Evolutionary conservation across 2,113 vertebrate species (phyloP).

Genomic region (Mixornis gularis): DNA sequence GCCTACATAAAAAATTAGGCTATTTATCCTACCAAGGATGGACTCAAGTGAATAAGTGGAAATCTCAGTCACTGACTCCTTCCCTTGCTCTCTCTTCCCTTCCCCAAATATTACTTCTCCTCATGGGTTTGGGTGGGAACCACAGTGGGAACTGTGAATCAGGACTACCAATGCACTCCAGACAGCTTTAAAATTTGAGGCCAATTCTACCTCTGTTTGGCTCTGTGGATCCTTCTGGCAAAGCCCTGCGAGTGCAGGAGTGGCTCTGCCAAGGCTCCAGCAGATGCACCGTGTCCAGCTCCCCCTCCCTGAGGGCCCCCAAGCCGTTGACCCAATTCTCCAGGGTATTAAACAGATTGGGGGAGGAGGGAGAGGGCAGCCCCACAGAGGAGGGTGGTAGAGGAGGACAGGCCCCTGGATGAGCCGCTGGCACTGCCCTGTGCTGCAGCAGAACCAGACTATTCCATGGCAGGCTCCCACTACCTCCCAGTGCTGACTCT

Average conservation of each 20-base stretch:
- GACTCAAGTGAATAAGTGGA: neutral
- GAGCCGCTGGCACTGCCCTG: neutral
- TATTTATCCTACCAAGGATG: neutral
- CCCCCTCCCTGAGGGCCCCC: neutral
- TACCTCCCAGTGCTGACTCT: neutral
- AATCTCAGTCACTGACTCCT: neutral
- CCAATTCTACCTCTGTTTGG: neutral
- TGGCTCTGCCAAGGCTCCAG: neutral
- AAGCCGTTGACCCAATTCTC: slow-evolving; percentile 5
- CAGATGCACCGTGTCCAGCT: neutral
- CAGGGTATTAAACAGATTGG: neutral
- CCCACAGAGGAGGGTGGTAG: neutral
- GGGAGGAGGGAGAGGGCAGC: neutral
- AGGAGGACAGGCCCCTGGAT: neutral
- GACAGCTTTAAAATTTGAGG: neutral
- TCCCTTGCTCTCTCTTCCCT: neutral
- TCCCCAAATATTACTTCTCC: neutral
- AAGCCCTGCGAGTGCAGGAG: fast-evolving
- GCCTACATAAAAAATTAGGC: neutral
- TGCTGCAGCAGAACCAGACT: neutral
- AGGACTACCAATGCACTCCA: neutral
- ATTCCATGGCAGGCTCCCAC: fast-evolving
- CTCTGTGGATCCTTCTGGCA: neutral
- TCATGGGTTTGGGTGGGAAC: neutral
- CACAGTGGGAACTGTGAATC: neutral